These are phyloP conservation scores for Chelon auratus DNA, from an alignment of 2,797 vertebrate species.

Conservation along the genomic window DNA sequence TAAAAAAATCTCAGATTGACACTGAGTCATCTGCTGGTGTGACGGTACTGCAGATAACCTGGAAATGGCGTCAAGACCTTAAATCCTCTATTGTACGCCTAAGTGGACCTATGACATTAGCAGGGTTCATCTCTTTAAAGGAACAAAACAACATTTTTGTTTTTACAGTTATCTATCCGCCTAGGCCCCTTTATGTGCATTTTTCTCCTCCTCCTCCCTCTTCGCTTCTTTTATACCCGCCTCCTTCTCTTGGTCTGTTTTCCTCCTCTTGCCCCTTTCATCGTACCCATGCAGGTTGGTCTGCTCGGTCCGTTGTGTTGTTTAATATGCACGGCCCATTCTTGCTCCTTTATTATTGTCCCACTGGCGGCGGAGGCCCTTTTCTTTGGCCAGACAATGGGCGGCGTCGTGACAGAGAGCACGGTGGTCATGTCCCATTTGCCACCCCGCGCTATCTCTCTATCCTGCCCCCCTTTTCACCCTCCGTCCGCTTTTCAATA, in stretches of 20 bases:
- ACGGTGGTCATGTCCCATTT: slow-evolving; percentile 84
- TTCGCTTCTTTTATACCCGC: slow-evolving; percentile 43
- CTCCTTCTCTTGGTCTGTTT: slow-evolving; percentile 41
- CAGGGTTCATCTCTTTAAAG: slow-evolving; percentile 40
- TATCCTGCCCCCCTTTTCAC: slow-evolving; percentile 77
- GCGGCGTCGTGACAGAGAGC: slow-evolving; percentile 81
- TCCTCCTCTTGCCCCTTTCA: slow-evolving; percentile 52
- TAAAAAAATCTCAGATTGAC: neutral
- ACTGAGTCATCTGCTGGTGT: neutral
- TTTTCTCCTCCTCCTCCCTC: slow-evolving; percentile 56
- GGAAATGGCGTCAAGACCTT: neutral
- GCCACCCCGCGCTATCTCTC: slow-evolving; percentile 83
- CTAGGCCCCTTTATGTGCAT: slow-evolving; percentile 40
- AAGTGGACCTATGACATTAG: slow-evolving; percentile 39
- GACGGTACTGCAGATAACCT: too few species aligned
- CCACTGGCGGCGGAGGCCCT: slow-evolving; percentile 77
- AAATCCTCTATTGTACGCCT: neutral
- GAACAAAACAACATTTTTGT: slow-evolving; percentile 42
- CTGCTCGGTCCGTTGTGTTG: slow-evolving; percentile 68
- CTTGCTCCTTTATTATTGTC: slow-evolving; percentile 83
- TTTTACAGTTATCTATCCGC: slow-evolving; percentile 49
- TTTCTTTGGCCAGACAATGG: slow-evolving; percentile 83
- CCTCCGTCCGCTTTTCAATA: slow-evolving; percentile 76
- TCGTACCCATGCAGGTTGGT: slow-evolving; percentile 70
- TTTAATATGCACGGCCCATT: slow-evolving; percentile 84